A percentile compares a stretch with the other conserved stretches of the same genome.
Conservation (phyloP, 1,140 invertebrate species). For the Drosophila aff. region DNA sequence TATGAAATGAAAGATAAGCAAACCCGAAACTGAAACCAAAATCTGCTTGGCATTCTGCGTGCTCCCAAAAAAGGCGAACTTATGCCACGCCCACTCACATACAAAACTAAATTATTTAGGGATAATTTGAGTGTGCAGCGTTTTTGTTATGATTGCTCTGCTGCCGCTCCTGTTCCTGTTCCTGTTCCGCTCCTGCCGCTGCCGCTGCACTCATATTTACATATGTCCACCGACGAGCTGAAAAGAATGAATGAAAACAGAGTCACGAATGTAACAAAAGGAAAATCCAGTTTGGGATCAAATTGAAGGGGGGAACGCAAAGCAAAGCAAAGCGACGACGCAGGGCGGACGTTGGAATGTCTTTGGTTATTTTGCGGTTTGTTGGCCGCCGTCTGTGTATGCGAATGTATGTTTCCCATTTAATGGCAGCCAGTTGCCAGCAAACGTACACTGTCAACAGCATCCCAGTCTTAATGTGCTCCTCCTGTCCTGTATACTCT, state of each 20-base stretch:
- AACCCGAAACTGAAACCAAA: slow-evolving; percentile 45
- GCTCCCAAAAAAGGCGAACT: slow-evolving; percentile 31
- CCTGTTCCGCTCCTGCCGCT: background rate
- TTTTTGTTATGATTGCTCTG: slow-evolving; percentile 55
- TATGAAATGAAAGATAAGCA: slow-evolving; percentile 54
- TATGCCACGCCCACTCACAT: slow-evolving; percentile 2
- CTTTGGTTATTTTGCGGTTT: slow-evolving; percentile 51
- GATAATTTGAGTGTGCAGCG: slow-evolving; percentile 76
- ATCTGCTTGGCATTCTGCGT: slow-evolving; percentile 21
- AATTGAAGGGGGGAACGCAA: background rate
- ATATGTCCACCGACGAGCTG: slow-evolving; percentile 71
- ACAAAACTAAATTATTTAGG: slow-evolving; percentile 78
- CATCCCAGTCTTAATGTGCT: background rate
- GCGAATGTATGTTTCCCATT: slow-evolving; percentile 36
- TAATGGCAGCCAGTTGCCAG: slow-evolving; percentile 25
- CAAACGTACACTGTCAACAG: slow-evolving; percentile 5
- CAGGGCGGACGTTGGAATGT: slow-evolving; percentile 22
- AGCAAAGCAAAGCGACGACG: background rate
- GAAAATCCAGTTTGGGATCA: slow-evolving; percentile 20
- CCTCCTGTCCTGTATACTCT: slow-evolving; percentile 27
- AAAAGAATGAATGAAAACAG: slow-evolving; percentile 29
- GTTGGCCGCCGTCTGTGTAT: slow-evolving; percentile 31
- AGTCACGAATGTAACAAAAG: slow-evolving; percentile 19
- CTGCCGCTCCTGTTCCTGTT: background rate
- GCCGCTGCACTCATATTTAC: slow-evolving; percentile 69